Conservation (phyloP, 2,113 vertebrate species). For the Xenus cinereus region DNA sequence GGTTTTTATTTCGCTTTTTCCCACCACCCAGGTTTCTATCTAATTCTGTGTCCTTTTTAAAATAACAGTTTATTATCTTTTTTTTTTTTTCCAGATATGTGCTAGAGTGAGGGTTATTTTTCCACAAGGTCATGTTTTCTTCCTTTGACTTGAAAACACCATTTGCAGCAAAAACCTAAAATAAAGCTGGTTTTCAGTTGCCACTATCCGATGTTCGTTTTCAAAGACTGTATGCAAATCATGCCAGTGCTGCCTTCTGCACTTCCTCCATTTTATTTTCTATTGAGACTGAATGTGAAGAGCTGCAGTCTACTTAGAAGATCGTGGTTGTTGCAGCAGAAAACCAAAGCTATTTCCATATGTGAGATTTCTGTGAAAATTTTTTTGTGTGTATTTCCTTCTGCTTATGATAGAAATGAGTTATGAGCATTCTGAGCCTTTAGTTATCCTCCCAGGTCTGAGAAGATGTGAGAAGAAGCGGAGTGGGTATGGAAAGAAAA, state of each 20-base stretch:
- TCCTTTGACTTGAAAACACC: neutral
- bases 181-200: neutral
- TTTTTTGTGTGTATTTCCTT: neutral
- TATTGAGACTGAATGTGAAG: neutral
- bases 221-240: constrained; percentile 7
- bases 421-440: neutral
- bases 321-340: neutral
- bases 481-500: neutral
- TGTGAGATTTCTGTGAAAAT: neutral
- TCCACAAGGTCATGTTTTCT: neutral
- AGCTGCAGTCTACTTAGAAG: constrained; percentile 21
- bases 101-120: neutral
- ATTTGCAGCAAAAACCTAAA: neutral
- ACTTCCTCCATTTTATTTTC: constrained; percentile 45
- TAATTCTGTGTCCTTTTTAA: neutral
- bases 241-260: constrained; percentile 14
- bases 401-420: neutral
- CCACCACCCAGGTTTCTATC: neutral
- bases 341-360: constrained; percentile 14
- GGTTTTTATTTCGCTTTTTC: neutral
- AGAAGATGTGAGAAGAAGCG: neutral
- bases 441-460: neutral
- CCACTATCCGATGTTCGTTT: neutral
- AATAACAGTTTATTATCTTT: neutral
- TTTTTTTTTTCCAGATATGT: neutral